Evolutionary conservation across 2,113 vertebrate species (phyloP), one percentile per base, ranked within the genome.

Genomic region (Semnornis frantzii): DNA sequence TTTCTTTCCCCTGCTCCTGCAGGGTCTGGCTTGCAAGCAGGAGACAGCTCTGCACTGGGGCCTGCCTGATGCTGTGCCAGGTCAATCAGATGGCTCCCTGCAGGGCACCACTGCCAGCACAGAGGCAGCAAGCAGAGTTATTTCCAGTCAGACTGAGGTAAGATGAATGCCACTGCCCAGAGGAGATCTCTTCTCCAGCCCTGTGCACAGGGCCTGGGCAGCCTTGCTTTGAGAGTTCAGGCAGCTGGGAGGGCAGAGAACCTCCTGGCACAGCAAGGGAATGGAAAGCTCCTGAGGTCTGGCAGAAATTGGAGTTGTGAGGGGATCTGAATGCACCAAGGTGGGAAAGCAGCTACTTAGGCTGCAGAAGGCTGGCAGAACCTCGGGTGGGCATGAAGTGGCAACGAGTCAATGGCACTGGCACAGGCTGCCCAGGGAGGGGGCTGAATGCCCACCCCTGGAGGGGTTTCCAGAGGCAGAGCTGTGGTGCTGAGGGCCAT

Each of bases 1-100:
- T 90, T 94, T 93, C 57, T 85, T 17, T 71, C 52, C 83, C 8
- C 1, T 24, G 71, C 34, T n/a, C 95, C 92, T 79, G 71, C 60
- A 93, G 20, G 60, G 44, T 31, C 54, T 80, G 50, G 31, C 71
- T 82, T 77, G n/a, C 63, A 85, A 83, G 37, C 14, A 44, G 66
- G 63, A 89, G 30, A 72, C 15, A 12, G 33, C 37, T 37, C 37
- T 37, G 37, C 37, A 37, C 37, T 37, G 37, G 37, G 37, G 37
- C 37, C 37, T 37, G 78, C 87, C 90, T 95, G 88, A 77, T 68
- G 37, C 74, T 85, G 83, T 91, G 69, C 57, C 79, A 81, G 69
- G 96, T 95, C 93, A 83, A 93, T 93, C 90, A 23, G 31, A 69
- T 57, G 18, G 60, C 95, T 94, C 94, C 87, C 76, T 94, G 92